These are phyloP conservation scores for Tryphoninae sp. DNA, from an alignment of 2,888 invertebrate genomes.

Conservation along the genomic window DNA sequence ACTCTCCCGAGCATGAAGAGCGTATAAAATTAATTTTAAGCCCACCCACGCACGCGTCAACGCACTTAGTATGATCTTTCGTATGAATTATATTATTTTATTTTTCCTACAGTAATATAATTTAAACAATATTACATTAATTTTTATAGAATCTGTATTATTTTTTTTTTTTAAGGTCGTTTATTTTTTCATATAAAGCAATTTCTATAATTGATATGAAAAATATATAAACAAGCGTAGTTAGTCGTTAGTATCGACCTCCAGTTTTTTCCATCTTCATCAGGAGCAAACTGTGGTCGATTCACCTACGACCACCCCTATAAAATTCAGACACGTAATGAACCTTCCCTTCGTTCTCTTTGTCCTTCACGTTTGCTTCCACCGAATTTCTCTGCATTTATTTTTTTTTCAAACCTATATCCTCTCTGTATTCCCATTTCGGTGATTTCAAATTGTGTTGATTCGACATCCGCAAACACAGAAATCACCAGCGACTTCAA, in stretches of 20 bases:
- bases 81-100: no score
- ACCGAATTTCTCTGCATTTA: conserved; percentile 9
- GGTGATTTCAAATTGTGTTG: conserved; percentile 80
- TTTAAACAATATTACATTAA: no score
- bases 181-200: no score
- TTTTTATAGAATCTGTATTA: no score
- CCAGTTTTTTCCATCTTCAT: no score
- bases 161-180: no score
- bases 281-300: conserved; percentile 11
- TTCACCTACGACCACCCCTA: conserved; percentile 20
- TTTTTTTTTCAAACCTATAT: conserved; percentile 31
- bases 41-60: background rate
- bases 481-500: conserved; percentile 55
- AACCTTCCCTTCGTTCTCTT: conserved; percentile 1
- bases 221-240: no score
- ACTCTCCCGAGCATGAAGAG: conserved; percentile 7
- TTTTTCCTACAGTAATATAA: no score
- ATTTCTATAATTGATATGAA: no score
- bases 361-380: conserved; percentile 25
- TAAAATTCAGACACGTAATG: background rate
- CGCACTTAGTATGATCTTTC: no score
- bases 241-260: no score
- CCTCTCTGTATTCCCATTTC: conserved; percentile 46
- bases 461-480: conserved; percentile 79
- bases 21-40: conserved; percentile 42